Conservation (phyloP, 1,140 invertebrate species). For the silkworm (Bombyx mori) region DNA sequence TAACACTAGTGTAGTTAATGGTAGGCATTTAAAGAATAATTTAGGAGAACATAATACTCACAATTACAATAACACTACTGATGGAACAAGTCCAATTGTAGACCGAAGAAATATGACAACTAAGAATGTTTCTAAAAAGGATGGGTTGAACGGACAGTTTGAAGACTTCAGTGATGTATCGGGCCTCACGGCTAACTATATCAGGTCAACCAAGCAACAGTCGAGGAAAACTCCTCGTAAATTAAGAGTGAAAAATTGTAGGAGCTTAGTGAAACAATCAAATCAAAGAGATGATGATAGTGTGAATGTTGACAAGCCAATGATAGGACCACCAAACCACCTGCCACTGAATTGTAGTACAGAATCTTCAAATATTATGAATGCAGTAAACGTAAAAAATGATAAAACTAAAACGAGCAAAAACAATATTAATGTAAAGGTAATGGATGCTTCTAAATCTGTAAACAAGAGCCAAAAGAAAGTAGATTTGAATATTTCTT, state of each 20-base stretch:
- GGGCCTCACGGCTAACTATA: constrained; percentile 62
- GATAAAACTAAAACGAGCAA: constrained; percentile 8
- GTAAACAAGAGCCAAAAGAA: too few species aligned
- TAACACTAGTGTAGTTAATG: constrained; percentile 27
- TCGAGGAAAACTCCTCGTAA: constrained; percentile 42
- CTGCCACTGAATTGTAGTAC: constrained; percentile 41
- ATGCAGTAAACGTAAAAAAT: constrained; percentile 39
- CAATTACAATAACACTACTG: constrained; percentile 15
- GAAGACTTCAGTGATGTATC: constrained; percentile 63
- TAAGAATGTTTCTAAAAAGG: constrained; percentile 20
- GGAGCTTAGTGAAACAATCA: constrained; percentile 38
- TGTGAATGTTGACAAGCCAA: constrained; percentile 46
- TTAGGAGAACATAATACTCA: constrained; percentile 11
- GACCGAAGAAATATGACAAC: not conserved
- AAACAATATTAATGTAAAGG: constrained; percentile 10
- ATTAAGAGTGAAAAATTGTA: constrained; percentile 32
- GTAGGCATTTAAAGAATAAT: constrained; percentile 18
- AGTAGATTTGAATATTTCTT: constrained; percentile 29
- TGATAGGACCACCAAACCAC: constrained; percentile 24
- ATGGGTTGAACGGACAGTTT: constrained; percentile 42
- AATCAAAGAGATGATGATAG: constrained; percentile 31
- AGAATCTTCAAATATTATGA: constrained; percentile 54
- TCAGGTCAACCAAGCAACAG: constrained; percentile 53
- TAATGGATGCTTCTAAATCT: too few species aligned
- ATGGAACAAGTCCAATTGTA: too few species aligned